Percentiles rank a stretch among this genome's conserved stretches.
Conservation (phyloP, 2,888 invertebrate species). For the Noctua comes region DNA sequence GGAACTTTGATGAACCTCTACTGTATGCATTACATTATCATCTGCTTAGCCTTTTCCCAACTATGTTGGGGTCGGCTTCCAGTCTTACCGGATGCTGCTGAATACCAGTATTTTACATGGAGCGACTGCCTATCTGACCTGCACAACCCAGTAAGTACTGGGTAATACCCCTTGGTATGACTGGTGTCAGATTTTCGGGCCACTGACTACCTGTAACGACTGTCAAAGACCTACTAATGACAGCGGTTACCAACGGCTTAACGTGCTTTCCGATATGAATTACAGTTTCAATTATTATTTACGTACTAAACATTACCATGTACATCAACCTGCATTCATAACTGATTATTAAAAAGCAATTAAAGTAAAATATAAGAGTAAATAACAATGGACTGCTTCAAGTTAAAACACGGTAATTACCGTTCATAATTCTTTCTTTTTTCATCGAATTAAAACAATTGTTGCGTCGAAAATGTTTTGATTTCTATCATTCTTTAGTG, state of each 20-base stretch:
- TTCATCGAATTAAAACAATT: constrained; percentile 86
- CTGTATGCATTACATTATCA: background rate
- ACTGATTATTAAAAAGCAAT: constrained; percentile 82
- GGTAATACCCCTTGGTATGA: no score
- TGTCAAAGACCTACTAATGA: background rate
- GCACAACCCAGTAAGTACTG: no score
- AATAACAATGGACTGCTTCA: constrained; percentile 81
- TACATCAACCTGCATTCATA: constrained; percentile 51
- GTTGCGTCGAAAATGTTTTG: constrained; percentile 74
- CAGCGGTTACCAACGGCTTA: background rate
- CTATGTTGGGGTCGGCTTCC: background rate
- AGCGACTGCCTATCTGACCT: no score
- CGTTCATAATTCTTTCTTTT: constrained; percentile 85
- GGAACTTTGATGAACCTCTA: background rate
- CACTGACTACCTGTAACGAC: background rate
- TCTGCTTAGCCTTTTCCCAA: background rate
- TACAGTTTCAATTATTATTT: constrained; percentile 38
- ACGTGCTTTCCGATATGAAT: background rate
- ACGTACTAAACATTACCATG: constrained; percentile 10
- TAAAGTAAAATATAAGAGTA: constrained; percentile 73
- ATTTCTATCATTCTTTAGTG: constrained; percentile 78
- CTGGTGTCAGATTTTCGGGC: no score
- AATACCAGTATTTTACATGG: no score
- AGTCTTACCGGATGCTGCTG: no score
- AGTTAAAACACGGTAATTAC: constrained; percentile 84